Conservation (phyloP, 2,113 vertebrate genomes). For the Rhineura floridana region DNA sequence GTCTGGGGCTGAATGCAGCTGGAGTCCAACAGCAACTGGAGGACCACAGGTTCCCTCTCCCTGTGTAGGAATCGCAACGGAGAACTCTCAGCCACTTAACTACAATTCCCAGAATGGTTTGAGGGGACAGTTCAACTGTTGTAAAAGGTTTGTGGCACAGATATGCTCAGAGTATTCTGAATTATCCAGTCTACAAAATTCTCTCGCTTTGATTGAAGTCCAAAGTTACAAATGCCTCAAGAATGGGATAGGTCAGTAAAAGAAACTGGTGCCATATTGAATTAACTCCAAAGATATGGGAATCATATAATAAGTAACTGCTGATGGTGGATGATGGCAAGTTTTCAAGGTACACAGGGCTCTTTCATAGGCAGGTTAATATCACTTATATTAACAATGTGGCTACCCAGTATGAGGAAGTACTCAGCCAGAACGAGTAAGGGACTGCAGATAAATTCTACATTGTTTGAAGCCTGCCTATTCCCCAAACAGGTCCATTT, state of each 20-base stretch:
- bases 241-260: neutral
- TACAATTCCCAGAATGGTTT: neutral
- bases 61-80: neutral
- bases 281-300: neutral
- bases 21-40: neutral
- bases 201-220: neutral
- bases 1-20: neutral
- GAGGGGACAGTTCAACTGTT: neutral
- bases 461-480: neutral
- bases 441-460: neutral
- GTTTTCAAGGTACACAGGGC: neutral
- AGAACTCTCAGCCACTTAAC: neutral
- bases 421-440: neutral
- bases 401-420: too few species aligned
- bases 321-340: neutral
- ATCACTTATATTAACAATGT: neutral
- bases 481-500: neutral
- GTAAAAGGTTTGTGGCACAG: neutral
- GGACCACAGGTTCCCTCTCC: neutral
- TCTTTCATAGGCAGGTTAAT: neutral
- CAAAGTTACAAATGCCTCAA: neutral
- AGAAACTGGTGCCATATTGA: neutral
- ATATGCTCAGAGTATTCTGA: neutral
- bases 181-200: neutral
- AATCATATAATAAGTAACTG: neutral